These are phyloP conservation scores for Parnassius smintheus DNA, from an alignment of 2,888 invertebrate genomes.

Conservation along the genomic window DNA sequence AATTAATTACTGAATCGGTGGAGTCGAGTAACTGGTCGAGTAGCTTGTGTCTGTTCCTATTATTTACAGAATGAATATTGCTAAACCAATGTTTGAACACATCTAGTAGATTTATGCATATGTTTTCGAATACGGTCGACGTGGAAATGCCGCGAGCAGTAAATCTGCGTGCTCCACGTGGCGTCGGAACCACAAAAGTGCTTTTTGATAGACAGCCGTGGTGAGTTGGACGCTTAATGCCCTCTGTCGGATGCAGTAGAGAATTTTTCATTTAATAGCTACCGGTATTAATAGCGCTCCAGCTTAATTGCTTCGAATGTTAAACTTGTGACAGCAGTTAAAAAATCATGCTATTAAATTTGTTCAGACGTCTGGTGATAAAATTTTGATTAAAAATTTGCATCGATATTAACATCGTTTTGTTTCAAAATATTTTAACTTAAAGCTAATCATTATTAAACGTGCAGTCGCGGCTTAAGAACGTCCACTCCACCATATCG, in stretches of 20 bases:
- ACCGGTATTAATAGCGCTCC: slow-evolving; percentile 38
- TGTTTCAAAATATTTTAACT: too few species aligned
- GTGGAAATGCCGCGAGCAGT: slow-evolving; percentile 66
- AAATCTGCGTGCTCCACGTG: slow-evolving; percentile 61
- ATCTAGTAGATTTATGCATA: slow-evolving; percentile 28
- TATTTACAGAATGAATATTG: too few species aligned
- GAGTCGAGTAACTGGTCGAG: too few species aligned
- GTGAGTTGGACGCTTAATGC: slow-evolving; percentile 37
- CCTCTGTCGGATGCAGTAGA: slow-evolving; percentile 49
- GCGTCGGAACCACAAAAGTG: slow-evolving; percentile 65
- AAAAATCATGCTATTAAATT: slow-evolving; percentile 9
- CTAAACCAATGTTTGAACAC: slow-evolving; percentile 22
- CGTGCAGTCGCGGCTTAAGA: too few species aligned
- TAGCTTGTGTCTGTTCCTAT: too few species aligned
- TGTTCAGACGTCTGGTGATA: background rate
- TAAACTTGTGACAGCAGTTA: slow-evolving; percentile 25
- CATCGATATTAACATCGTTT: too few species aligned
- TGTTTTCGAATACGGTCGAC: slow-evolving; percentile 52
- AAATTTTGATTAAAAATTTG: background rate
- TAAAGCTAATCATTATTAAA: too few species aligned
- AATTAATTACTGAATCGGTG: too few species aligned
- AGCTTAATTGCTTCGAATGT: slow-evolving; percentile 46
- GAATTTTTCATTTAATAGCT: slow-evolving; percentile 58
- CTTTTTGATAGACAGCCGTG: slow-evolving; percentile 72
- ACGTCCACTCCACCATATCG: too few species aligned